Percentiles rank a stretch among this genome's conserved stretches.
These are phyloP conservation scores for Volucella bombylans DNA, from an alignment of 2,888 invertebrate genomes.

Conservation along the genomic window DNA sequence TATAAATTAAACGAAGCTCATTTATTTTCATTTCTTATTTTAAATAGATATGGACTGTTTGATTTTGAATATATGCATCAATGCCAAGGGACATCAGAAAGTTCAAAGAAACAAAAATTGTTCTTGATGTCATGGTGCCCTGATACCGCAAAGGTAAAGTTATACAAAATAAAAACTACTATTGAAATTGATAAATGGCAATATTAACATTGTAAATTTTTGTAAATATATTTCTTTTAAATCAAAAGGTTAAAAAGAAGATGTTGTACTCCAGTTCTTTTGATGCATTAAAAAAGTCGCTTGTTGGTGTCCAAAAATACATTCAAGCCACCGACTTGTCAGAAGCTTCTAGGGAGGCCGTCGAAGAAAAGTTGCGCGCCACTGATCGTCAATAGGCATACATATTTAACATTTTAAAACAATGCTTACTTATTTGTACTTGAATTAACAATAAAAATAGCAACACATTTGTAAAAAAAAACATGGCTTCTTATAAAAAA, in stretches of 20 bases:
- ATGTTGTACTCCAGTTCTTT: constrained; percentile 97
- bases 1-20: background rate
- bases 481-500: background rate
- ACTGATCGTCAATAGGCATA: constrained; percentile 92
- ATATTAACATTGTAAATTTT: constrained; percentile 9
- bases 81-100: constrained; percentile 97
- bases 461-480: constrained; percentile 71
- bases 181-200: background rate
- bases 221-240: constrained; percentile 75
- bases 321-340: constrained; percentile 97
- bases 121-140: constrained; percentile 99
- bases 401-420: constrained; percentile 72
- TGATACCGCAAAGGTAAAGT: constrained; percentile 93
- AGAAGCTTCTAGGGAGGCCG: constrained; percentile 96
- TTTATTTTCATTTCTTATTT: background rate
- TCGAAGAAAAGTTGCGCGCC: constrained; percentile 96
- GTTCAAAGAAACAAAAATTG: constrained; percentile 98
- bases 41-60: constrained; percentile 92
- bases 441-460: constrained; percentile 73
- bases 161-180: background rate
- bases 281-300: constrained; percentile 97
- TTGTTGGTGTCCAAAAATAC: constrained; percentile 98
- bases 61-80: constrained; percentile 99
- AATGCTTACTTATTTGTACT: constrained; percentile 73
- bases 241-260: constrained; percentile 92